Base-by-base conservation (phyloP, 2,797 vertebrate species). In the Tapera naevia region DNA sequence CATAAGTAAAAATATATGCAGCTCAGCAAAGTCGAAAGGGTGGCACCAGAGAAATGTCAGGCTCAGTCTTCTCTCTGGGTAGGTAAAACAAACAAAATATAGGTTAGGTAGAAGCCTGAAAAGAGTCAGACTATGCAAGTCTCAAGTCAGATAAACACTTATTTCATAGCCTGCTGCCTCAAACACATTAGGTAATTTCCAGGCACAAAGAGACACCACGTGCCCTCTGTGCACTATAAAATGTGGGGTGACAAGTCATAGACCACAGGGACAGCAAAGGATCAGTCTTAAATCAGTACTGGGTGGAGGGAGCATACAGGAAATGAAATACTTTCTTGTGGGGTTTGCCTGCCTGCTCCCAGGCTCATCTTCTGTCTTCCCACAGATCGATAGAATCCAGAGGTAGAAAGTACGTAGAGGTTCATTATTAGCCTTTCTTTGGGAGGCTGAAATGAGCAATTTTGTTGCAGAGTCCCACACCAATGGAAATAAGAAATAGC, bases 41-140 rank as follows among this genome's bases (percentile, higher is more conserved):
- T 11, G 60, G 72, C 0, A 3, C 72, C 57, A 43, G 54, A 69
- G 43, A 91, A 93, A 86, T 35, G 16, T 43, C 54, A 46, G 60
- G 62, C 57, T 15, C 60, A 66, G 25, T 71, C 33, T 79, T n/a
- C 67, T 69, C 65, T 67, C 27, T 0, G 5, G 23, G 27, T 23
- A 69, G 80, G 78, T 72, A 79, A 89, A 96, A 93, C 41, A 91
- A 89, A 87, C 43, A 86, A 73, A 79, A 93, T n/a, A 75, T 18
- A 57, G 78, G 51, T 60, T 72, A 17, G 60, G 39, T 11, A 37
- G 64, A 11, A 94, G 48, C 35, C 60, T 3, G 5, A 64, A 82
- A 54, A 22, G 61, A 41, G 70, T 82, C 3, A 6, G n/a, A 39
- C n/a, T 64, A 39, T 30, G 54, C 48, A 74, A 82, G 51, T 56